phyloP scores from a whole-genome alignment of 2,888 invertebrate species.

The Drosophila silvestris region DNA sequence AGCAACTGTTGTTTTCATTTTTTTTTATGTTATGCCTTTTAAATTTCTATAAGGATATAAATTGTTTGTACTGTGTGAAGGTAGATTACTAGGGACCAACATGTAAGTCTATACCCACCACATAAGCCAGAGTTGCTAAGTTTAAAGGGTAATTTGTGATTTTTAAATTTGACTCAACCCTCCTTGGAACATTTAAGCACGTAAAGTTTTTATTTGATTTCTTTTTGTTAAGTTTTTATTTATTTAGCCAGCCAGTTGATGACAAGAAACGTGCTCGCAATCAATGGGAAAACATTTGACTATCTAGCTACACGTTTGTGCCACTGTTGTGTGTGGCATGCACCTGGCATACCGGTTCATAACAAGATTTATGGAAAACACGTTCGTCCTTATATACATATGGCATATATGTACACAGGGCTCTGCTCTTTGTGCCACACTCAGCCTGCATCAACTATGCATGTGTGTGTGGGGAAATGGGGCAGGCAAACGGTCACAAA shows the following conservation, averaged over 20 bases:
- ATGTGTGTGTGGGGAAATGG: slow-evolving; percentile 15
- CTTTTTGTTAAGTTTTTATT: neutral
- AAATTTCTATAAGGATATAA: neutral
- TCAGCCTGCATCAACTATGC: slow-evolving; percentile 8
- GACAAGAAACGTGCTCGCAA: neutral
- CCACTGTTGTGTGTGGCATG: neutral
- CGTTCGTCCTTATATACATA: slow-evolving; percentile 23
- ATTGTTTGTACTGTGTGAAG: neutral
- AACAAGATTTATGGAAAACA: slow-evolving; percentile 15
- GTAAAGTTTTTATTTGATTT: neutral
- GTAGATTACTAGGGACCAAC: neutral
- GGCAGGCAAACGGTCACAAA: slow-evolving; percentile 28
- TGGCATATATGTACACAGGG: neutral
- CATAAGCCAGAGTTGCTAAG: neutral
- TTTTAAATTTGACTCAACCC: neutral
- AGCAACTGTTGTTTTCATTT: neutral
- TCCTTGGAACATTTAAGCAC: neutral
- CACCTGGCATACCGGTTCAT: slow-evolving; percentile 23
- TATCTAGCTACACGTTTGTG: neutral
- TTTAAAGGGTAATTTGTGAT: neutral
- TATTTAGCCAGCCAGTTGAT: neutral
- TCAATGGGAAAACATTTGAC: slow-evolving; percentile 8
- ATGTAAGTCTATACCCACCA: neutral
- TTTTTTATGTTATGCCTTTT: neutral
- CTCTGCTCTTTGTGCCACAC: slow-evolving; percentile 5